phyloP scores from a whole-genome alignment of 2,797 vertebrate genomes.

The Peromyscus nudipes region DNA sequence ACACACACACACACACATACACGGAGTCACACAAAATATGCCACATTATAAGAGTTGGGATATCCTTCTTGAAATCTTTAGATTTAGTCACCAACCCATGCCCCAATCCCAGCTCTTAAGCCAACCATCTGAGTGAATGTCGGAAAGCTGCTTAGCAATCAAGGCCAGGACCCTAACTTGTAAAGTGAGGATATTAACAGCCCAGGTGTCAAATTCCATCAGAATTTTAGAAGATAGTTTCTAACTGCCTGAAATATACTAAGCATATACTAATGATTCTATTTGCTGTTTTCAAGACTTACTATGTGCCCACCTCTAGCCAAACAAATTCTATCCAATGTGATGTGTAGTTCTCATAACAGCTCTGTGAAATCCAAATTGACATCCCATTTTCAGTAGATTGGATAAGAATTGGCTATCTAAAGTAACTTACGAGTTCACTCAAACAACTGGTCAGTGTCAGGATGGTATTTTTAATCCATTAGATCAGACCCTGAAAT shows the following conservation, averaged over 20 bases:
- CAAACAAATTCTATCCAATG: neutral
- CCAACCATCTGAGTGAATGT: neutral
- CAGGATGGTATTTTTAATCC: neutral
- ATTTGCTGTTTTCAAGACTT: neutral
- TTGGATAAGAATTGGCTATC: neutral
- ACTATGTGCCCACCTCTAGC: neutral
- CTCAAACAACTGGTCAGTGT: neutral
- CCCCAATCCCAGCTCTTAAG: neutral
- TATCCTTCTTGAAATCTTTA: neutral
- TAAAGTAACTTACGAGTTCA: neutral
- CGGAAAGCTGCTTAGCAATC: neutral
- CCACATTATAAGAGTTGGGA: neutral
- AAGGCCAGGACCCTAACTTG: neutral
- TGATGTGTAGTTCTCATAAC: neutral
- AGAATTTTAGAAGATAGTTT: slow-evolving; percentile 3
- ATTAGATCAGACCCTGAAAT: neutral
- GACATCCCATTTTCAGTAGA: neutral
- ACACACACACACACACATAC: neutral
- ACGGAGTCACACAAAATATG: neutral
- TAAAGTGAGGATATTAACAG: neutral
- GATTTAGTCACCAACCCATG: neutral
- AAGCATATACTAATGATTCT: neutral
- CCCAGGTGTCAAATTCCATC: neutral
- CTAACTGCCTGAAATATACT: neutral
- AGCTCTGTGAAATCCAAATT: neutral